A percentile compares a stretch with the other conserved stretches of the same genome.
Conservation (phyloP, 2,888 invertebrate genomes). For the Kuschelorhynchus macadamiae region DNA sequence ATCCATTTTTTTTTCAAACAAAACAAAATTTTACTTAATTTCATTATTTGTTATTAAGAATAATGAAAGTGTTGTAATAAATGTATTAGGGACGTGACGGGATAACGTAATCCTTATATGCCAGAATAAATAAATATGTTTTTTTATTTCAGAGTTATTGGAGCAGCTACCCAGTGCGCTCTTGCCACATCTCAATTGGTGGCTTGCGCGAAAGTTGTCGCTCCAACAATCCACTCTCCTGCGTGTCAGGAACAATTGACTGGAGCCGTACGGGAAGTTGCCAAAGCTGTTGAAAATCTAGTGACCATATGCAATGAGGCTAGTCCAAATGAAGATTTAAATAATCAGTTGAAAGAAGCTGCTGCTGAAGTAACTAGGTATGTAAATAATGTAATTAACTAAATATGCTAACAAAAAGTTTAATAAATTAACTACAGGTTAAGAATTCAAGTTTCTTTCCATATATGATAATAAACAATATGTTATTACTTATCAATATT, state of each 20-base stretch:
- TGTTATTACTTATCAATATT: no score
- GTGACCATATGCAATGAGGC: conserved; percentile 86
- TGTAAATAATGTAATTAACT: background rate
- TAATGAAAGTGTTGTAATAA: no score
- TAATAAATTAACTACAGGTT: no score
- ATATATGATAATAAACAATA: no score
- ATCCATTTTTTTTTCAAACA: no score
- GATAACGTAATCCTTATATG: no score
- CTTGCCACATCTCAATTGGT: conserved; percentile 97
- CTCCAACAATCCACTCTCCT: conserved; percentile 85
- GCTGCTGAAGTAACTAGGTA: conserved; percentile 84
- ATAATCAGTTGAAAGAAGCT: conserved; percentile 85
- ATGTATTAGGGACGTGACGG: no score
- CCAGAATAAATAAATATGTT: no score
- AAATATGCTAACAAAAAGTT: no score
- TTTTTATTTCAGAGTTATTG: conserved; percentile 79
- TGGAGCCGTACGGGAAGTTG: conserved; percentile 93
- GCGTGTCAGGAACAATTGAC: conserved; percentile 92
- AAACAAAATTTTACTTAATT: no score
- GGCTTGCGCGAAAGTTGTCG: conserved; percentile 95
- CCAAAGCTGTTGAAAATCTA: conserved; percentile 90
- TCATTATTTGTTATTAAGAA: no score
- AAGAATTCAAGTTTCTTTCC: no score
- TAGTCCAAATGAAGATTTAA: conserved; percentile 76
- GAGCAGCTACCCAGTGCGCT: conserved; percentile 97